Evolutionary conservation across 2,888 invertebrate species (phyloP), one percentile per base, ranked within the genome.

Genomic region (Macrophya alboannulata): DNA sequence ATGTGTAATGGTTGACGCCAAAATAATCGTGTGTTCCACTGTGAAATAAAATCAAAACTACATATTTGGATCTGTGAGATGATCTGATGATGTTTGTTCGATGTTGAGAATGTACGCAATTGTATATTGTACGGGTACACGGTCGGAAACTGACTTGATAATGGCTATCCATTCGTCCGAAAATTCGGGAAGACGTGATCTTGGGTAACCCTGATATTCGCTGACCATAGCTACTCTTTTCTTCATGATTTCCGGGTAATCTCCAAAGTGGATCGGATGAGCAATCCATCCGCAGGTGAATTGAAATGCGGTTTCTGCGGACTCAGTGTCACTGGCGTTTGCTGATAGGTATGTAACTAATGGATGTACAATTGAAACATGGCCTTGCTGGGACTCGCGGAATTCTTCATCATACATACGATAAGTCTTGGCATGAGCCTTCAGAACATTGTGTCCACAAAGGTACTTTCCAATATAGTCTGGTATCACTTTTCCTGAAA

Each of bases 361-460:
- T 12, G 86, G 71, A 3, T 85, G 0, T 45, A 89, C 85, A 1
- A 90, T 83, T 4, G 90, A 90, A n/a, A 91, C 88, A 82, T 92
- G 92, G 94, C 96, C 96, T 89, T 95, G 94, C 88, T 95, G 95
- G 12, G 91, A 89, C 25, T 94, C 91, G 84, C 95, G 94, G 90
- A 96, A 97, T 84, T 95, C 94, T 12, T 94, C 92, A 48, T 96
- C 94, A 89, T 96, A 96, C 90, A 96, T 94, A 89, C 95, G 96
- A 88, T 96, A 96, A 25, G 95, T 96, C 90, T 94, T 95, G 0
- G 96, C 96, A 90, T 98, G 97, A 0, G 97, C 96, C 90, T 96
- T 96, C 31, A 98, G 92, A 83, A 97, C 93, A 90, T 97, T 97
- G 90, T 97, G 97, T 0, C 95, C 95, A 88, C 96, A 97, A 0